A percentile compares a stretch with the other conserved stretches of the same genome.
Conservation (phyloP, 2,113 vertebrate genomes). For the Nothobranchius kuhntae region DNA sequence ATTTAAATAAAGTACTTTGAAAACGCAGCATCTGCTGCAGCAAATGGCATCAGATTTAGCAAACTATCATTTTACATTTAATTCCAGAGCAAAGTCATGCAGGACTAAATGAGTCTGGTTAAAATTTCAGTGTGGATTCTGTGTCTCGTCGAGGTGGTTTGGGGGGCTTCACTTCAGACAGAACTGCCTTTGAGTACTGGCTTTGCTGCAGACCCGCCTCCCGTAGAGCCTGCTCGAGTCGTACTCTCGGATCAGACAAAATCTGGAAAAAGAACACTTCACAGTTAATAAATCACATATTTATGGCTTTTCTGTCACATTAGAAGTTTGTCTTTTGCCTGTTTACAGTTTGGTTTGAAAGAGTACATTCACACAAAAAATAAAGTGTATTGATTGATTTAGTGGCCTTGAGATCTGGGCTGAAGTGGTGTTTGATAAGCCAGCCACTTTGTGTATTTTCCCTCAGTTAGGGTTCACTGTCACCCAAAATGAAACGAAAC, state of each 20-base stretch:
- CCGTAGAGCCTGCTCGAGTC: constrained; percentile 87
- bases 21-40: too few species aligned
- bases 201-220: constrained; percentile 88
- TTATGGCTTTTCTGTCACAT: not conserved
- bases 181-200: constrained; percentile 84
- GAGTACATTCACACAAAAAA: not conserved
- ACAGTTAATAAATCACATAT: constrained; percentile 19
- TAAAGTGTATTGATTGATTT: constrained; percentile 35
- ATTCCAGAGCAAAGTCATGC: too few species aligned
- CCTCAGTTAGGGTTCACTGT: constrained; percentile 8
- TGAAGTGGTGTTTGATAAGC: constrained; percentile 38
- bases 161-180: constrained; percentile 82
- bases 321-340: too few species aligned
- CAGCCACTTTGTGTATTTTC: constrained; percentile 38
- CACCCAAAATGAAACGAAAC: constrained; percentile 33
- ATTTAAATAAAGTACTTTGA: too few species aligned
- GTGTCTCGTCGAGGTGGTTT: constrained; percentile 87
- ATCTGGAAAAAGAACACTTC: constrained; percentile 79
- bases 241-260: constrained; percentile 88
- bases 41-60: too few species aligned
- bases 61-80: too few species aligned
- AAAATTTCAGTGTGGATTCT: constrained; percentile 79
- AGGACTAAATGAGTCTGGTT: constrained; percentile 14
- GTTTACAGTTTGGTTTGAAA: too few species aligned
- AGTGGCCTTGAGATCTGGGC: constrained; percentile 47